Base-by-base conservation (phyloP, 1,140 invertebrate genomes). In the Elymnias hypermnestra region DNA sequence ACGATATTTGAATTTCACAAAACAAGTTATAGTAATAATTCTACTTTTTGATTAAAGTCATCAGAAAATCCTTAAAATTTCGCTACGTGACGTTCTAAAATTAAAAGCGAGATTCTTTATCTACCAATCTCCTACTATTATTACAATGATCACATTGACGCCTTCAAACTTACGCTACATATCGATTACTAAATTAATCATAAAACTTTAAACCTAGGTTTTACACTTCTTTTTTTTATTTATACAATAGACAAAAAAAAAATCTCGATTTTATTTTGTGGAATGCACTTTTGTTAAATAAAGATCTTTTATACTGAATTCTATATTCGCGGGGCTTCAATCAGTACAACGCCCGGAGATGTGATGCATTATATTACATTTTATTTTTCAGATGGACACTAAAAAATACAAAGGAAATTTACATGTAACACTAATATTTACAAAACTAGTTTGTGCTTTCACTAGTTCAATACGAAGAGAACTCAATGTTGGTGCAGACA, bases 341-440 rank as follows among this genome's bases (percentile, higher is more conserved):
- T 69, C 81, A 82, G 77, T 82, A 76, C 81, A 78, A 76, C 66
- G 81, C 74, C 77, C 77, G 55, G 52, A 60, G 57, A 66, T 58
- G 58, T 50, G 59, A 83, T 77, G 78, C 76, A 72, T 53, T 68
- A 74, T 71, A 65, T 66, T 78, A 77, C 72, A 77, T 10, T 48
- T 48, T 21, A 4, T 57, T 44, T 37, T 59, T 62, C 50, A 66
- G 60, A 43, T 65, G 60, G 62, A 70, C 60, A 57, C 69, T 83
- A 76, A 68, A n/a, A 17, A 49, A 15, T 52, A 62, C 29, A 70
- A 65, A 61, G 53, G 60, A 67, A 82, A 73, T 83, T 73, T 85
- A 85, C 78, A 85, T 57, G 60, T 82, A 78, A 72, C 50, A 63
- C 78, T 85, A 85, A 71, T 85, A 85, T 85, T 36, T 85, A 85